Base-by-base conservation (phyloP, 2,113 vertebrate genomes). In the Paedocypris sp. region DNA sequence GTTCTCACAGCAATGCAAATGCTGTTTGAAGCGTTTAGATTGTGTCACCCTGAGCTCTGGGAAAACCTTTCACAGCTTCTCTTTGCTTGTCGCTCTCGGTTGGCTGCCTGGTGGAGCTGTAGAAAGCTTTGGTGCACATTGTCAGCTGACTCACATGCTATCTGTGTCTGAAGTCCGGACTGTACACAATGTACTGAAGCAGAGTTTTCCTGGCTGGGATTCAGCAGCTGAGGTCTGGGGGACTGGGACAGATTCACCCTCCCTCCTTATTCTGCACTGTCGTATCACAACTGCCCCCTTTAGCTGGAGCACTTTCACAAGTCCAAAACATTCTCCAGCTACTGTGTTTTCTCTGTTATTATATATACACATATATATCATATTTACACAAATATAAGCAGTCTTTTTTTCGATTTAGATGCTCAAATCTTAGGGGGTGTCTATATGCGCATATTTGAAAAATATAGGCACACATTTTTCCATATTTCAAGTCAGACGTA, bases 141-240 rank as follows among this genome's bases (percentile, higher is more conserved):
- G 59, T 60, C 61, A 54, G 63, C 62, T 58, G 62, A 64, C 48
- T 57, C 49, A 64, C 45, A 62, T 54, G 60, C 41, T 46, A 64
- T 72, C 48, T 64, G 66, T 72, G 48, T 68, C 19, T 47, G 29
- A 36, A 41, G 48, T n/a, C 48, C 56, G 73, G 69, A 75, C 52
- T 69, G 81, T 74, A 83, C 80, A 77, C 50, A 62, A 73, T 86
- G 80, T 82, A 81, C 83, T 68, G 70, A 72, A 69, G 64, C 75
- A 74, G 69, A 76, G 70, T 75, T 84, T 83, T 79, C 75, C 77
- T 85, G 83, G 81, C 60, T 7, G 1, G 2, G 1, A 29, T 77
- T 80, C 80, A 83, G 66, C 62, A 67, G 50, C 50, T 48, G 71
- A 61, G 67, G 79, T 68, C 66, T 59, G 69, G 56, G 73, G 64